Conservation (phyloP, 2,888 invertebrate species). For the Xestia sexstrigata region DNA sequence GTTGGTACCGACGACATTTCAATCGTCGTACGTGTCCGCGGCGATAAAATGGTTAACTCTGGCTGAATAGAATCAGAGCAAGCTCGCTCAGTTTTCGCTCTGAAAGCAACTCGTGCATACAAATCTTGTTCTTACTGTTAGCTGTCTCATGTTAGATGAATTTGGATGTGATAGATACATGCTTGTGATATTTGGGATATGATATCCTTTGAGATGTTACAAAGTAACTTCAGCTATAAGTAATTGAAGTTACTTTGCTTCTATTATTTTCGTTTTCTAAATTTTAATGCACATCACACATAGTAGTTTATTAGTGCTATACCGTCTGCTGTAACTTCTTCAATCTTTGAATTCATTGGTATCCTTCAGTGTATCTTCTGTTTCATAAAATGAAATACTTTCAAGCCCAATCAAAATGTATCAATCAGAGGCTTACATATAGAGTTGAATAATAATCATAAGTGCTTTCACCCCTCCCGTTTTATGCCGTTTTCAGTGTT, state of each 20-base stretch:
- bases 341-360: neutral
- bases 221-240: neutral
- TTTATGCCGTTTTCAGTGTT: too few relatives aligned
- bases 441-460: neutral
- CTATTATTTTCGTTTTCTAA: neutral
- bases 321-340: too few relatives aligned
- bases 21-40: constrained; percentile 36
- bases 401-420: neutral
- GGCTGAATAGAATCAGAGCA: constrained; percentile 9
- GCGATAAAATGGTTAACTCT: constrained; percentile 25
- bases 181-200: constrained; percentile 1
- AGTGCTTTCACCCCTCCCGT: neutral
- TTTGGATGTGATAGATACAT: constrained; percentile 1
- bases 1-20: constrained; percentile 38
- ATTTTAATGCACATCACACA: too few relatives aligned
- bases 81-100: neutral
- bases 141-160: neutral
- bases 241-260: neutral
- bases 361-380: neutral
- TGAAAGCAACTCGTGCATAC: constrained; percentile 24
- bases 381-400: neutral
- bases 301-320: neutral
- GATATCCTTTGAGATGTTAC: neutral
- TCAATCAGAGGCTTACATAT: neutral
- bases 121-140: constrained; percentile 14